Evolutionary conservation across 2,797 vertebrate genomes (phyloP), one percentile per base, ranked within the genome.

Genomic region (Rhodeus uyekii): DNA sequence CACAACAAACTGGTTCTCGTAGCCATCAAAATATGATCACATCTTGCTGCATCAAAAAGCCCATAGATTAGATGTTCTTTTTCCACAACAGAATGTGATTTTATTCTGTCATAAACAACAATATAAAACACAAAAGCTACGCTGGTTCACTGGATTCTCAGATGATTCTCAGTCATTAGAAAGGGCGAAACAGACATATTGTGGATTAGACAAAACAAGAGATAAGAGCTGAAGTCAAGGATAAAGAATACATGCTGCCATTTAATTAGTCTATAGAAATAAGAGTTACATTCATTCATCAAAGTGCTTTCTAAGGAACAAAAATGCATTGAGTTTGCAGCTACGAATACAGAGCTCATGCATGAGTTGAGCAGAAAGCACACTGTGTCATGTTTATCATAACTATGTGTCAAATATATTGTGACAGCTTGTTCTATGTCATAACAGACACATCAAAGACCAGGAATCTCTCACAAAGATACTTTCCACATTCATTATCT

Each of bases 391-490:
- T 68, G 44, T 68, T 68, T 27, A 34, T 78, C 39, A 67, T 68
- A 67, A 46, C 36, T 55, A 53, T 60, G 48, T 60, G 38, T 67
- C 80, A 82, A 75, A 64, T 67, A 44, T 63, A 68, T 42, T 76
- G 46, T 75, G 79, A 63, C 60, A 81, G 24, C 36, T 55, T 50
- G 55, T 80, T 64, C 46, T 32, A 14, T 64, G 44, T 60, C 24
- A 64, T 27, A 74, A 75, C 80, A 76, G 63, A 68, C 61, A 44
- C 48, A 68, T 76, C 80, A 68, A 82, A 81, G 71, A 5, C 24
- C 46, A 50, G 19, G 19, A 32, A 38, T 76, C 77, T 79, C 16
- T 72, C 36, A 61, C 53, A 80, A 69, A 80, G 58, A 39, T 48
- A 5, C 44, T 53, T 55, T 38, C 7, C 18, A 19, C 42, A 34